Percentiles rank a stretch among this genome's conserved stretches.
Evolutionary conservation across 2,888 invertebrate genomes (phyloP).

Genomic region (Alentia gelatinosa): DNA sequence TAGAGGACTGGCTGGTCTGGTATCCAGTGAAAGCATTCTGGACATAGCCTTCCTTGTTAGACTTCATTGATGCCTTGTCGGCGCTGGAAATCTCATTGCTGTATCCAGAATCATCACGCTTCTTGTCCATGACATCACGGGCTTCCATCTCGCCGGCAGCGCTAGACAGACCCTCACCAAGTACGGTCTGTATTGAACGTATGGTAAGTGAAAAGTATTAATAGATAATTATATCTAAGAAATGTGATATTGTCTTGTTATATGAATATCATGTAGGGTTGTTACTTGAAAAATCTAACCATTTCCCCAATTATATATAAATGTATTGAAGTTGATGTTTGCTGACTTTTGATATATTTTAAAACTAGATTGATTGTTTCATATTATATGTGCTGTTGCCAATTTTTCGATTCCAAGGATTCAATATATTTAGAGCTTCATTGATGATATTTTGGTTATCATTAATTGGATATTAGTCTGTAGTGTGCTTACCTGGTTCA

Average conservation of each 20-base stretch:
- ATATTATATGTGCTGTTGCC: not conserved
- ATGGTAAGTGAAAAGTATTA: not conserved
- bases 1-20: not conserved
- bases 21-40: conserved; percentile 21
- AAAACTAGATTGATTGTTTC: not conserved
- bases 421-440: not conserved
- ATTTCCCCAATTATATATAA: not conserved
- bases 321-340: not conserved
- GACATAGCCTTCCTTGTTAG: not conserved
- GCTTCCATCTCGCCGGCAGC: not conserved
- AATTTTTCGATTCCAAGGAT: not conserved
- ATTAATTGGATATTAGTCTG: not conserved
- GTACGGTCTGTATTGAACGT: not conserved
- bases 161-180: conserved; percentile 11
- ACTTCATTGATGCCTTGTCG: not conserved
- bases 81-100: not conserved
- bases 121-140: not conserved
- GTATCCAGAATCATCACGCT: not conserved
- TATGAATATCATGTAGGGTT: not conserved
- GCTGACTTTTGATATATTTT: not conserved
- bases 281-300: not conserved
- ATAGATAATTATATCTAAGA: not conserved
- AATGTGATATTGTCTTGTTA: not conserved
- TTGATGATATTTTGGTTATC: not conserved
- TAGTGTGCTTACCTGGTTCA: not conserved